Percentiles rank a stretch among this genome's conserved stretches.
phyloP scores from a whole-genome alignment of 2,113 vertebrate species.

The Melanotaenia duboulayi region DNA sequence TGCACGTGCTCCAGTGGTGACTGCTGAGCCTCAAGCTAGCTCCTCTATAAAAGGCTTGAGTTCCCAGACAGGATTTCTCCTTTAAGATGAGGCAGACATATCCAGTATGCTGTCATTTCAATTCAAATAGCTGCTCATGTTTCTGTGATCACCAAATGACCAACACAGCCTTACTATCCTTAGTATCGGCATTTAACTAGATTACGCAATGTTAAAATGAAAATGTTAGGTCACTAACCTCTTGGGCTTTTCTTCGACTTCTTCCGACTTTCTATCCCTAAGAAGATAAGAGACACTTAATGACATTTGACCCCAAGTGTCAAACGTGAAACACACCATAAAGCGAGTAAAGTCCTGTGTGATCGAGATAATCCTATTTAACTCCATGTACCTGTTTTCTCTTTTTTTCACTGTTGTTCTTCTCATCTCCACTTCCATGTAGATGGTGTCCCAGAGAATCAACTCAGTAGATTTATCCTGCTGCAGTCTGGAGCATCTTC shows the following conservation, averaged over 20 bases:
- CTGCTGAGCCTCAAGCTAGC: constrained; percentile 59
- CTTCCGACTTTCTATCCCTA: constrained; percentile 59
- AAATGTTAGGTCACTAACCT: constrained; percentile 29
- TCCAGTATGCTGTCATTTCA: constrained; percentile 6
- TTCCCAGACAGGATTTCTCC: constrained; percentile 31
- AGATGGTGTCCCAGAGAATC: constrained; percentile 98
- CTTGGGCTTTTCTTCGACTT: constrained; percentile 43
- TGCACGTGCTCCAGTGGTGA: constrained; percentile 53
- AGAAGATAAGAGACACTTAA: constrained; percentile 55
- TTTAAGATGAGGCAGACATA: not conserved
- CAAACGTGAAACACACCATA: constrained; percentile 28
- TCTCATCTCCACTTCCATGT: constrained; percentile 25
- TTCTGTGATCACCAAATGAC: constrained; percentile 15
- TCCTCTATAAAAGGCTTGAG: constrained; percentile 30
- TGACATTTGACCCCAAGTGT: constrained; percentile 60
- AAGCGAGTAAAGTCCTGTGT: constrained; percentile 35
- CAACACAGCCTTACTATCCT: not conserved
- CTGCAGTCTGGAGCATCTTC: constrained; percentile 95
- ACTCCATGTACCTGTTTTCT: constrained; percentile 30
- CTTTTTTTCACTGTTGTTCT: constrained; percentile 9
- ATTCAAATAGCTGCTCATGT: not conserved
- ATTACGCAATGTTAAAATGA: constrained; percentile 33
- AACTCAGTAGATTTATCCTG: constrained; percentile 98
- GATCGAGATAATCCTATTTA: constrained; percentile 53
- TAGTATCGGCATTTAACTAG: constrained; percentile 27